phyloP scores from a whole-genome alignment of 2,113 vertebrate genomes.

The Pagrus major region DNA sequence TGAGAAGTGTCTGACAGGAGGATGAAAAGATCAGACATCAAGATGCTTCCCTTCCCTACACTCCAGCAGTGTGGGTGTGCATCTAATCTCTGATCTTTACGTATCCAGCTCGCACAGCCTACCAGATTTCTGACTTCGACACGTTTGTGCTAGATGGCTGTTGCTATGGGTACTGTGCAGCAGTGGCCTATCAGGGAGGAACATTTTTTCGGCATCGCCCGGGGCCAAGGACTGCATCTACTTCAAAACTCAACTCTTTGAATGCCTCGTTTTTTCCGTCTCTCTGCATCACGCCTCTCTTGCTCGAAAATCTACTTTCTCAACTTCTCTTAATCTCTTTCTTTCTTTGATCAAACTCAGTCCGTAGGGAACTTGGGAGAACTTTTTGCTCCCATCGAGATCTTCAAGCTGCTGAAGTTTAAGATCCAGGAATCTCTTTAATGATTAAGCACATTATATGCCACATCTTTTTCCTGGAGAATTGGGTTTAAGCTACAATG shows the following conservation, averaged over 20 bases:
- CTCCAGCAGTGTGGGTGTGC: slow-evolving; percentile 22
- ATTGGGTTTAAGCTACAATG: not conserved
- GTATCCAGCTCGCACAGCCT: slow-evolving; percentile 40
- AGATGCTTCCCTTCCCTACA: not conserved
- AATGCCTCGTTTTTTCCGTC: slow-evolving; percentile 9
- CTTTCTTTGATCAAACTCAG: slow-evolving; percentile 21
- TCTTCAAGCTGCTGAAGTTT: not conserved
- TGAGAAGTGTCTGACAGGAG: not conserved
- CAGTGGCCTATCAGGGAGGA: slow-evolving; percentile 43
- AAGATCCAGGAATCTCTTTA: not conserved
- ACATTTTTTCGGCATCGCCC: slow-evolving; percentile 22
- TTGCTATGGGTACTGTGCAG: slow-evolving; percentile 64
- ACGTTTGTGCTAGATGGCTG: slow-evolving; percentile 48
- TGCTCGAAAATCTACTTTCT: slow-evolving; percentile 3
- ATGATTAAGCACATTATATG: not conserved
- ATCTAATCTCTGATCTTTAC: slow-evolving; percentile 51
- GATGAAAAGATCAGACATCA: not conserved
- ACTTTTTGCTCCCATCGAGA: slow-evolving; percentile 12
- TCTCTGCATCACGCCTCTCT: slow-evolving; percentile 3
- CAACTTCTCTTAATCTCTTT: slow-evolving; percentile 16
- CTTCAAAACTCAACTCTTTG: slow-evolving; percentile 37
- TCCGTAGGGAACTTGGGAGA: slow-evolving; percentile 19
- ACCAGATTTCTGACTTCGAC: slow-evolving; percentile 36
- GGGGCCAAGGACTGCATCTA: slow-evolving; percentile 49
- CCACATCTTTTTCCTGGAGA: not conserved